These are phyloP conservation scores for Falco biarmicus DNA, from an alignment of 2,797 vertebrate species.

Conservation along the genomic window DNA sequence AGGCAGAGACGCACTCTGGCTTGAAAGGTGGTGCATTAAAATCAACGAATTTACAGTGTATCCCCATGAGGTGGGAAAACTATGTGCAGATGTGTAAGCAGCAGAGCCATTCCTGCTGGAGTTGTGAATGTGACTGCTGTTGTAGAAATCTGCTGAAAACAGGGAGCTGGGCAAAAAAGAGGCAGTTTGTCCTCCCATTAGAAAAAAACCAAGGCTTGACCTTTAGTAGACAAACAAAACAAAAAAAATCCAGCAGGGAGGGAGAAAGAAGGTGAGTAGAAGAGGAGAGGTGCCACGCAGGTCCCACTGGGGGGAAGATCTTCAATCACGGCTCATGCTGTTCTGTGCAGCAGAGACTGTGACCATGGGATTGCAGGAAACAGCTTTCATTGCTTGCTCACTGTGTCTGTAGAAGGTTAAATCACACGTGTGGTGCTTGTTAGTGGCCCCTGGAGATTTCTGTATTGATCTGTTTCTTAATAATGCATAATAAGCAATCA, in stretches of 20 bases:
- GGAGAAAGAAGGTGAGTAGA: not conserved
- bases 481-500: slow-evolving; percentile 79
- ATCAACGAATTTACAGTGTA: not conserved
- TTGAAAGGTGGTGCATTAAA: not conserved
- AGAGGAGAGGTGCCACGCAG: fast-evolving
- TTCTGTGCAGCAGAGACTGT: not conserved
- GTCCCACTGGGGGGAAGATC: not conserved
- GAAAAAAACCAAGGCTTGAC: not conserved
- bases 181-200: not conserved
- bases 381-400: not conserved
- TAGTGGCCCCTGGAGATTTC: slow-evolving; percentile 33
- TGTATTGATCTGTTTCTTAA: slow-evolving; percentile 81
- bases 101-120: not conserved
- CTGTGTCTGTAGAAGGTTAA: not conserved
- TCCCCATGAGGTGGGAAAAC: not conserved
- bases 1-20: not conserved
- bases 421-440: not conserved
- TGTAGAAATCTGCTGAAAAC: not conserved
- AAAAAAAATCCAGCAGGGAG: fast-evolving
- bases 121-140: not conserved
- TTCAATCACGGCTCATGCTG: fast-evolving
- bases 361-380: not conserved
- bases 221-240: not conserved
- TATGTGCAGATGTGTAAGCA: not conserved
- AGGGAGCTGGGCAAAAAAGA: not conserved